These are phyloP conservation scores for Kryptopterus vitreolus DNA, from an alignment of 2,797 vertebrate genomes.

Conservation along the genomic window DNA sequence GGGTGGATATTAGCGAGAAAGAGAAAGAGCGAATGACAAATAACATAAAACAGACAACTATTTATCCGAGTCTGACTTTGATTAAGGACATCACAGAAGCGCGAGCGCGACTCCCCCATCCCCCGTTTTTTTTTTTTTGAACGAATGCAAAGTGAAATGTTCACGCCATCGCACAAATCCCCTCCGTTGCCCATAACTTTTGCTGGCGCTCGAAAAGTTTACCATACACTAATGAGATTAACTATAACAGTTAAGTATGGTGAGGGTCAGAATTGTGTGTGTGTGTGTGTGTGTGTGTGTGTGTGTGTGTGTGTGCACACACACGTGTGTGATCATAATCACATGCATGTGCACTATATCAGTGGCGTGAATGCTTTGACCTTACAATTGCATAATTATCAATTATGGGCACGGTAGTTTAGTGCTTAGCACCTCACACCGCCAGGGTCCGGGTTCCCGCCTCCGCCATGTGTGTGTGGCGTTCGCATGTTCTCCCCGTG, in stretches of 20 bases:
- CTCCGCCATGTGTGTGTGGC: too few species aligned
- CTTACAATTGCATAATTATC: constrained; percentile 13
- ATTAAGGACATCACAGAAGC: constrained; percentile 11
- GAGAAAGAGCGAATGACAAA: not conserved
- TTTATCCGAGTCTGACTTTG: not conserved
- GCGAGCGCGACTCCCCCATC: not conserved
- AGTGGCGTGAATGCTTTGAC: constrained; percentile 31
- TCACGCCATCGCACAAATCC: constrained; percentile 10
- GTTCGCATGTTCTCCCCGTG: too few species aligned
- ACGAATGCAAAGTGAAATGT: constrained; percentile 24
- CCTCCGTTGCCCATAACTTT: constrained; percentile 18
- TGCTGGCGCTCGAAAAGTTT: constrained; percentile 3
- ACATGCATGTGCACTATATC: constrained; percentile 17
- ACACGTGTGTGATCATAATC: constrained; percentile 22
- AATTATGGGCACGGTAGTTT: too few species aligned
- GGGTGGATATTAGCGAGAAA: constrained; percentile 51
- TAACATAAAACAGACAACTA: not conserved
- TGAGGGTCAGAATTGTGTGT: constrained; percentile 27
- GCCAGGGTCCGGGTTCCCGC: too few species aligned
- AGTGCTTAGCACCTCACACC: too few species aligned
- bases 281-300: constrained; percentile 39
- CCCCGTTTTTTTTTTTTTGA: not conserved
- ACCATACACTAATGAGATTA: constrained; percentile 46
- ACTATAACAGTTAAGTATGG: constrained; percentile 35
- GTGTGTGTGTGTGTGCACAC: constrained; percentile 8